A percentile compares a stretch with the other conserved stretches of the same genome.
Evolutionary conservation across 2,888 invertebrate species (phyloP).

Genomic region (Nasonovia ribisnigri): DNA sequence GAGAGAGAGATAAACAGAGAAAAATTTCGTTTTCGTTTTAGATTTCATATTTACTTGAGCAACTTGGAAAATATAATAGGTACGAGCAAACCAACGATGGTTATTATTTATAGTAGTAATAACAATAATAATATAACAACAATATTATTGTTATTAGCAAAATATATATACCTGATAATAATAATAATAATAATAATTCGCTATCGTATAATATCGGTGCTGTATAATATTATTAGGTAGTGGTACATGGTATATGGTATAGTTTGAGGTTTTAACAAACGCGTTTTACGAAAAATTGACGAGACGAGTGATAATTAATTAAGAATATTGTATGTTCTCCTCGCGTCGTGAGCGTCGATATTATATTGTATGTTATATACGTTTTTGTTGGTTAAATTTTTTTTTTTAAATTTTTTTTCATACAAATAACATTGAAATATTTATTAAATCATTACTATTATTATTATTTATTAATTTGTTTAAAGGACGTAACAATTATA

Average conservation of each 20-base stretch:
- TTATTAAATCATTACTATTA: not conserved
- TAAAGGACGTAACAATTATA: constrained; percentile 43
- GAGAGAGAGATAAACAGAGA: not conserved
- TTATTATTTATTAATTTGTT: constrained; percentile 11
- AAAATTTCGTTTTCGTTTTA: not conserved
- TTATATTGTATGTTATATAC: not conserved
- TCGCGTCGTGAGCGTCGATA: not conserved
- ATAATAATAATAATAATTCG: constrained; percentile 27
- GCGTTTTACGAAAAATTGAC: constrained; percentile 19
- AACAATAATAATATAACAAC: not conserved
- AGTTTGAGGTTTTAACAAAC: not conserved
- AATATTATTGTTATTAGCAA: constrained; percentile 21
- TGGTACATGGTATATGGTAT: not conserved
- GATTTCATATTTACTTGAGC: constrained; percentile 39
- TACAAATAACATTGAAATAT: constrained; percentile 32
- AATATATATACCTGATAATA: constrained; percentile 30
- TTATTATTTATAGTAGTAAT: not conserved
- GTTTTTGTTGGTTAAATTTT: constrained; percentile 15
- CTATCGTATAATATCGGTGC: constrained; percentile 25
- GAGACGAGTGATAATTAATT: constrained; percentile 10
- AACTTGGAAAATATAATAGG: constrained; percentile 22
- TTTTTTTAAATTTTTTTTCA: not conserved
- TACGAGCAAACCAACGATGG: not conserved
- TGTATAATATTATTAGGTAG: not conserved
- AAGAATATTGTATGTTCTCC: not conserved